These are phyloP conservation scores for Drepana arcuata DNA, from an alignment of 1,140 invertebrate genomes.

Conservation along the genomic window DNA sequence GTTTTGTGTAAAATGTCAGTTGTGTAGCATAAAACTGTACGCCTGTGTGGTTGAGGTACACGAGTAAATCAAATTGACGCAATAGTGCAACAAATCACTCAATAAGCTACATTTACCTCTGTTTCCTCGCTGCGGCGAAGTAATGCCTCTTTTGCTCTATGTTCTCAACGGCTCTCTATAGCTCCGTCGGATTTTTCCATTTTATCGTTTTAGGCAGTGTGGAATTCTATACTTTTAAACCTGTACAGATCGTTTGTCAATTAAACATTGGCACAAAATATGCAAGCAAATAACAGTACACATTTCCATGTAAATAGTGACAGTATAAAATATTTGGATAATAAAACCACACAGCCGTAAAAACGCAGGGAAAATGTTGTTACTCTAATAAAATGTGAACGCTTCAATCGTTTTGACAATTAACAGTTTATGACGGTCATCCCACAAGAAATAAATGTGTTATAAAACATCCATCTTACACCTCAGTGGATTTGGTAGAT, in stretches of 20 bases:
- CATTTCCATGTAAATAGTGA: conserved; percentile 14
- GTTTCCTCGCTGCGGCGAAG: conserved; percentile 40
- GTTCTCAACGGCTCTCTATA: conserved; percentile 31
- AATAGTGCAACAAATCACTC: conserved; percentile 34
- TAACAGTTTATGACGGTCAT: conserved; percentile 6
- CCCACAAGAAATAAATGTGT: conserved; percentile 56
- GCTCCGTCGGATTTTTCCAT: conserved; percentile 49
- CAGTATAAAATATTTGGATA: conserved; percentile 18
- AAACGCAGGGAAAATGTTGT: too few species aligned
- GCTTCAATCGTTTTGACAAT: too few species aligned
- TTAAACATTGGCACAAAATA: conserved; percentile 41
- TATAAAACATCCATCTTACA: too few species aligned
- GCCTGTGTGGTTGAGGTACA: too few species aligned
- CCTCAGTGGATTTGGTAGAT: too few species aligned
- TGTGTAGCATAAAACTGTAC: too few species aligned
- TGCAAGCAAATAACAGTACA: conserved; percentile 15
- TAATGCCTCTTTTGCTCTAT: conserved; percentile 26
- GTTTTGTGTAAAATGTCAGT: too few species aligned
- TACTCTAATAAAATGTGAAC: too few species aligned
- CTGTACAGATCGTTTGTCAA: conserved; percentile 62
- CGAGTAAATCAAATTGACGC: conserved; percentile 2
- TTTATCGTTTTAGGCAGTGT: conserved; percentile 62
- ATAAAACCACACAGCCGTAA: conserved; percentile 55
- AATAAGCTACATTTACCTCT: conserved; percentile 60
- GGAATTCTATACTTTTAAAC: conserved; percentile 54